Evolutionary conservation across 2,888 invertebrate species (phyloP).

Genomic region (Dorcus hopei): DNA sequence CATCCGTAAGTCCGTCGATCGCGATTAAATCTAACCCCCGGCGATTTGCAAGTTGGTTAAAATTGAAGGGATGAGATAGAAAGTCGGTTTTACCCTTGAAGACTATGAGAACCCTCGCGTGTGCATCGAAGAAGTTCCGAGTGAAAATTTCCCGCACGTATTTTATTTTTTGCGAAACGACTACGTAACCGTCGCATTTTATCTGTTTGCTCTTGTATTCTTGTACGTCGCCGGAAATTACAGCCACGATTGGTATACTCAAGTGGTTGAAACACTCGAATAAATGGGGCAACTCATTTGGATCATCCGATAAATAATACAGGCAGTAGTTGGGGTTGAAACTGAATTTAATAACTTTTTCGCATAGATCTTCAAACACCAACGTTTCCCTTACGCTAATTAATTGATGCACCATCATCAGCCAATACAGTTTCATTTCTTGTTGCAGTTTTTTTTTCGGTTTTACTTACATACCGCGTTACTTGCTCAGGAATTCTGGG

Average conservation of each 20-base stretch:
- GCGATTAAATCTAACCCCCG: conserved; percentile 10
- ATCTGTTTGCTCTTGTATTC: neutral
- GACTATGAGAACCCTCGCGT: neutral
- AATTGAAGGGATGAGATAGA: neutral
- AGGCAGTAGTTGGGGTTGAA: neutral
- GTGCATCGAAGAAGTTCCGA: neutral
- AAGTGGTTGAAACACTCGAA: neutral
- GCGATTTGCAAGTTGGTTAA: neutral
- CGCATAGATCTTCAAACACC: neutral
- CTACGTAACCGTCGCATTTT: neutral
- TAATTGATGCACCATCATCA: too few relatives aligned
- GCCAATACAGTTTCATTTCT: too few relatives aligned
- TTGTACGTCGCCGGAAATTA: neutral
- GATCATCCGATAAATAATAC: neutral
- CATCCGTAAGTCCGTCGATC: neutral
- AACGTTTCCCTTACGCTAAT: too few relatives aligned
- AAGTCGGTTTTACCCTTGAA: neutral
- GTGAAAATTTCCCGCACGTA: neutral
- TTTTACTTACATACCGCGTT: too few relatives aligned
- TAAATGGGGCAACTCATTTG: neutral
- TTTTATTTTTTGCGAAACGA: neutral
- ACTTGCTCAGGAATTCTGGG: too few relatives aligned
- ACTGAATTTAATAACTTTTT: neutral
- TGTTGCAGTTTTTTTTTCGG: too few relatives aligned
- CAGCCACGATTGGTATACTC: neutral